These are phyloP conservation scores for Allophyes oxyacanthae DNA, from an alignment of 2,888 invertebrate species.

Conservation along the genomic window DNA sequence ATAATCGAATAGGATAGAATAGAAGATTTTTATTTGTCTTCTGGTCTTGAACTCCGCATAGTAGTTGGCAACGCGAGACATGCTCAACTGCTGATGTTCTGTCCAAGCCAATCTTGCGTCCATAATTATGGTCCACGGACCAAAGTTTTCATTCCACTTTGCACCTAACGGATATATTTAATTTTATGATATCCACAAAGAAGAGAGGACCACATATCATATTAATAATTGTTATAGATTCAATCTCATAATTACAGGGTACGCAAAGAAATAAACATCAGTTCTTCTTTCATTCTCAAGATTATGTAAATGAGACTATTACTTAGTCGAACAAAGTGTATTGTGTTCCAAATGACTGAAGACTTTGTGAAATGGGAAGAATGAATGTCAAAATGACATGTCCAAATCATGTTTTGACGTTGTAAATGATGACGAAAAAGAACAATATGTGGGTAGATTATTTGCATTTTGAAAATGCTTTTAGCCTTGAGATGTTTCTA, in stretches of 20 bases:
- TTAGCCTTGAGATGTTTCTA: not conserved
- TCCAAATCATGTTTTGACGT: slow-evolving; percentile 40
- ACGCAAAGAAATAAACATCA: not conserved
- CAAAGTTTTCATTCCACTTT: too few relatives aligned
- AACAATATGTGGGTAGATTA: not conserved
- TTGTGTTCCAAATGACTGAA: slow-evolving; percentile 27
- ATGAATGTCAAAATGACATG: slow-evolving; percentile 22
- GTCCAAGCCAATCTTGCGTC: too few relatives aligned
- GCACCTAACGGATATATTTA: too few relatives aligned
- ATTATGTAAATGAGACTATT: slow-evolving; percentile 38
- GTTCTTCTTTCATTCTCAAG: slow-evolving; percentile 17
- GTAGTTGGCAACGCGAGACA: too few relatives aligned
- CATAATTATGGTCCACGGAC: too few relatives aligned
- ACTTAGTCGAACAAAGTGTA: slow-evolving; percentile 32
- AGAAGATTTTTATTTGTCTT: too few relatives aligned
- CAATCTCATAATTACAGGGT: slow-evolving; percentile 1
- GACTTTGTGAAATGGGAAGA: slow-evolving; percentile 20
- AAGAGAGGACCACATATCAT: too few relatives aligned
- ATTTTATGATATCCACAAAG: too few relatives aligned
- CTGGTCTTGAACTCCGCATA: too few relatives aligned
- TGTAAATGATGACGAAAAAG: slow-evolving; percentile 12
- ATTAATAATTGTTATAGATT: too few relatives aligned
- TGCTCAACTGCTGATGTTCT: too few relatives aligned
- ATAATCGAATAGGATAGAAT: too few relatives aligned
- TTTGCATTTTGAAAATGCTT: slow-evolving; percentile 6